Percentiles rank a stretch among this genome's conserved stretches.
These are phyloP conservation scores for Coracopsis vasa DNA, from an alignment of 2,113 vertebrate genomes.

Conservation along the genomic window DNA sequence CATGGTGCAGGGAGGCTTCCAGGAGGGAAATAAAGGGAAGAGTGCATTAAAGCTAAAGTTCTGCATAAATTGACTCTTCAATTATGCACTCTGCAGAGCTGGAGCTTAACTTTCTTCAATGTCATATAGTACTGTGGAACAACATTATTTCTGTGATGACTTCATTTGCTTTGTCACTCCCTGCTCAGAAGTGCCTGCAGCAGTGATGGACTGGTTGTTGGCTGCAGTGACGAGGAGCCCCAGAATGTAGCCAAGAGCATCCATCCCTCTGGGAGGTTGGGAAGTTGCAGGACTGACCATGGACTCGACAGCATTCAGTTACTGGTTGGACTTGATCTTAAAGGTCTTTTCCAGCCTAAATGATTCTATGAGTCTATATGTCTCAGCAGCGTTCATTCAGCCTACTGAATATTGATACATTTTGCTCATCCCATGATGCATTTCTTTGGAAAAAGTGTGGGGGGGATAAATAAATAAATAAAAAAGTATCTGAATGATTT, in stretches of 20 bases:
- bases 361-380: neutral
- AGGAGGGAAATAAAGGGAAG: accelerated
- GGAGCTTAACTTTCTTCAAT: neutral
- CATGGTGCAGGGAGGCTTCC: neutral
- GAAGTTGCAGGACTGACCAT: neutral
- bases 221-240: neutral
- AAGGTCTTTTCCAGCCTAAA: neutral
- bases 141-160: neutral
- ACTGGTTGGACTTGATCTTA: neutral
- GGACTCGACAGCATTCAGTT: neutral
- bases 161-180: too few relatives aligned
- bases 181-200: neutral
- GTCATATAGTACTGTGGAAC: neutral
- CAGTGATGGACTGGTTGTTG: neutral
- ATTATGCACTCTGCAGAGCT: neutral
- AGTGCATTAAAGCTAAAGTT: neutral
- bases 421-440: neutral
- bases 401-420: too few relatives aligned
- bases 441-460: neutral
- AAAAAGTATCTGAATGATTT: neutral
- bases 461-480: too few relatives aligned
- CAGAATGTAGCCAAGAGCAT: accelerated
- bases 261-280: accelerated
- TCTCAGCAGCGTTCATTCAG: accelerated
- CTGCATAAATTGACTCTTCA: neutral